Evolutionary conservation across 2,113 vertebrate genomes (phyloP).

Genomic region (Mandrillus leucophaeus): DNA sequence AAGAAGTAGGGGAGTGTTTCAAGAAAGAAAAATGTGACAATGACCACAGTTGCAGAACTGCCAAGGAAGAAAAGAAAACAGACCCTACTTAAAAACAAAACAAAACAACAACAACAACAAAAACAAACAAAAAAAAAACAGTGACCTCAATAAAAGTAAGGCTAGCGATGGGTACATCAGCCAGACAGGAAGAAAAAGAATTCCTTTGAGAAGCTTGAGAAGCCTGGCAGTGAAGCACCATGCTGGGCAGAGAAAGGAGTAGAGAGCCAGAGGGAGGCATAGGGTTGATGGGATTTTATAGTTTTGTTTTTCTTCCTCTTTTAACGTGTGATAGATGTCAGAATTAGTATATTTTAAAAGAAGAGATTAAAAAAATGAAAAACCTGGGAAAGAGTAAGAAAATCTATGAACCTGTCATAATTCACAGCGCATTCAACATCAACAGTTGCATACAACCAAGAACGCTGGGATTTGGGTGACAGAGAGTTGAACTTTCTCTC

Average conservation of each 20-base stretch:
- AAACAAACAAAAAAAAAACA: too few relatives aligned
- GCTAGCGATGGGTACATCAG: background rate
- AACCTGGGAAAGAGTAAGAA: background rate
- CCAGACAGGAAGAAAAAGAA: background rate
- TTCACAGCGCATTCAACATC: background rate
- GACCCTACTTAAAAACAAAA: background rate
- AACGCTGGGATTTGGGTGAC: background rate
- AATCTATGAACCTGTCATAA: background rate
- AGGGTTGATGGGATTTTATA: background rate
- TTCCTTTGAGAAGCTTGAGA: background rate
- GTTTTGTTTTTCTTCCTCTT: background rate
- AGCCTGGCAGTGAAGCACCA: too few relatives aligned
- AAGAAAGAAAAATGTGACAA: background rate
- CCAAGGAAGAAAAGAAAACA: background rate
- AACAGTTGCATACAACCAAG: background rate
- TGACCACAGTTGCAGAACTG: background rate
- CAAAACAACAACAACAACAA: too few relatives aligned
- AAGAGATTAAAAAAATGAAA: background rate
- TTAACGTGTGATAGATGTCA: background rate
- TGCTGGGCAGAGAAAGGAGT: background rate
- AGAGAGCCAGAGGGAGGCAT: background rate
- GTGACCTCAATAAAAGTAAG: background rate
- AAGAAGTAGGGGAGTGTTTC: background rate
- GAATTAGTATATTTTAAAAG: background rate
- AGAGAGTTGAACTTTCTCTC: background rate